Evolutionary conservation across 1,140 invertebrate genomes (phyloP), one percentile per base, ranked within the genome.

Genomic region (Psix sp.): DNA sequence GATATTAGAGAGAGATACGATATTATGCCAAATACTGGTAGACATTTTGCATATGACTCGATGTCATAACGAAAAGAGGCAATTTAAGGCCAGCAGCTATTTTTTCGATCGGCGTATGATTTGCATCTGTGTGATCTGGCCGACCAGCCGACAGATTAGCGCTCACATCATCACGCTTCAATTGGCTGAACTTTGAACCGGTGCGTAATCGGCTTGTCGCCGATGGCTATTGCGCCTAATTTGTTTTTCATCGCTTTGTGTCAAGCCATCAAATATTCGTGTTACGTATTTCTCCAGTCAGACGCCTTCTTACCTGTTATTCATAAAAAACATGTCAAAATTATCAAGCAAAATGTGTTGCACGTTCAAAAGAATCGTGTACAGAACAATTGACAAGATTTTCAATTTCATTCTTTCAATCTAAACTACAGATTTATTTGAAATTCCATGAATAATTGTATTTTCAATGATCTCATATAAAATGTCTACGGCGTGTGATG

Each of bases 101-200:
- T 56, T 66, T 56, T 33, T 54, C 20, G 31, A 17, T n/a, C 21
- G 33, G 40, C 6, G 9, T 57, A 66, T 66, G 17, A 66, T 56
- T 57, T 57, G 43, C 51, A 66, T 66, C 62, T 57, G 62, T 49
- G 51, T 57, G 51, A 66, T 57, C 42, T 66, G 43, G 11, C 62
- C 62, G 51, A 66, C 62, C 15, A 17, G 18, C 39, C 40, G 57
- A 40, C 70, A 62, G 67, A 68, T 70, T 68, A 56, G 45, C 40
- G 51, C 63, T 77, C 66, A 80, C 74, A 76, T 82, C 77, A 76
- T 68, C 68, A 48, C 35, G 26, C 66, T 71, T 78, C 74, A 81
- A 78, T 80, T 81, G 79, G 59, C 62, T 78, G 80, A 82, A 82
- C 81, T 82, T 80, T 74, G 75, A 80, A 74, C 76, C 43, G 39